Evolutionary conservation across 2,113 vertebrate genomes (phyloP).

Genomic region (Pelodiscus sinensis): DNA sequence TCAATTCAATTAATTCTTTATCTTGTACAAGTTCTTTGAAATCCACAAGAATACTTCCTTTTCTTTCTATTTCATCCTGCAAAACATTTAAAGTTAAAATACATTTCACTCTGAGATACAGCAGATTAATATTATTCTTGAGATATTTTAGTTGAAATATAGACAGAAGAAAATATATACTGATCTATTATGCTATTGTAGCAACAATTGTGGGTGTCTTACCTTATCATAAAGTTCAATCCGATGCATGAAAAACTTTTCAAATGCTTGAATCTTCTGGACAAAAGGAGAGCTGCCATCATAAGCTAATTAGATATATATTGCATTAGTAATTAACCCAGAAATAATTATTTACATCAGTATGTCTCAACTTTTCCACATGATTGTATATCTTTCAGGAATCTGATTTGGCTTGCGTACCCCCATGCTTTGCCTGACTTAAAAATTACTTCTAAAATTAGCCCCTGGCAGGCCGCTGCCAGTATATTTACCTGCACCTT

Average conservation of each 20-base stretch:
- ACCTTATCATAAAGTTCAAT: constrained; percentile 98
- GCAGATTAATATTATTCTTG: neutral
- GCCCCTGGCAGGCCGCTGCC: too few species aligned
- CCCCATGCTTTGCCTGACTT: too few species aligned
- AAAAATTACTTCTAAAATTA: too few species aligned
- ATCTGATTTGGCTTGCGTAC: too few species aligned
- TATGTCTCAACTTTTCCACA: too few species aligned
- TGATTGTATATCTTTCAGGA: too few species aligned
- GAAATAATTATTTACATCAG: neutral
- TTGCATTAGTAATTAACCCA: constrained; percentile 24
- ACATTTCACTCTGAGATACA: neutral
- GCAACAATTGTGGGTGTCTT: constrained; percentile 1
- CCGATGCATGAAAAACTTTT: constrained; percentile 87
- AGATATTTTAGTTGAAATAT: neutral
- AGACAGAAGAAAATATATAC: neutral
- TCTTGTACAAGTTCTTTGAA: constrained; percentile 87
- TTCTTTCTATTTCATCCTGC: constrained; percentile 98
- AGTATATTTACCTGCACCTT: too few species aligned
- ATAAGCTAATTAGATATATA: constrained; percentile 82
- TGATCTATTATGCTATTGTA: neutral
- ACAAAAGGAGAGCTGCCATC: constrained; percentile 85
- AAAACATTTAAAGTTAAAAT: constrained; percentile 33
- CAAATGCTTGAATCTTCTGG: constrained; percentile 93
- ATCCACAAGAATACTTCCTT: constrained; percentile 97
- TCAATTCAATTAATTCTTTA: constrained; percentile 62